Evolutionary conservation across 1,140 invertebrate species (phyloP).

Genomic region (Drosophila parabipectinata): DNA sequence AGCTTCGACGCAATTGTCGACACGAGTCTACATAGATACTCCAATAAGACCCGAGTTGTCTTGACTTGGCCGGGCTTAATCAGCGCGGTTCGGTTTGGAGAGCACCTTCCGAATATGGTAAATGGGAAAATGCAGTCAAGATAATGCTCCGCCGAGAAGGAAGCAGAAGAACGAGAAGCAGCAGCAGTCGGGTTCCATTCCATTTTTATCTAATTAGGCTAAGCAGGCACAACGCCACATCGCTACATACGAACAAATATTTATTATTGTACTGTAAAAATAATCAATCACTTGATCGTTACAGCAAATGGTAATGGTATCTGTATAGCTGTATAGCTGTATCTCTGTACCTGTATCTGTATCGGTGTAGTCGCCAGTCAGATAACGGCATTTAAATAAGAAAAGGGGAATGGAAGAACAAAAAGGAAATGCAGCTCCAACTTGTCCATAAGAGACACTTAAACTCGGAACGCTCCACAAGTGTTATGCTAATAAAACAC

Average conservation of each 20-base stretch:
- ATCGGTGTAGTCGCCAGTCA: slow-evolving; percentile 23
- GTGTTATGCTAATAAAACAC: slow-evolving; percentile 82
- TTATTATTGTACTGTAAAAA: slow-evolving; percentile 80
- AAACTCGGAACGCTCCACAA: slow-evolving; percentile 62
- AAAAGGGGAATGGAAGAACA: slow-evolving; percentile 20
- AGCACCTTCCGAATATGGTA: slow-evolving; percentile 69
- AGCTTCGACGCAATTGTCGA: slow-evolving; percentile 74
- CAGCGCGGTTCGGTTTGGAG: slow-evolving; percentile 51
- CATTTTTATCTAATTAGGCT: slow-evolving; percentile 82
- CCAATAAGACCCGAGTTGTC: slow-evolving; percentile 69
- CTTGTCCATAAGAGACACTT: slow-evolving; percentile 48
- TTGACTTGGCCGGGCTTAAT: slow-evolving; percentile 59
- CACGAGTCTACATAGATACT: slow-evolving; percentile 55
- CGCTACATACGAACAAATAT: slow-evolving; percentile 61
- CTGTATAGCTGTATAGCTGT: slow-evolving; percentile 34
- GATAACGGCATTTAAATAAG: slow-evolving; percentile 82
- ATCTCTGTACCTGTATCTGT: slow-evolving; percentile 40
- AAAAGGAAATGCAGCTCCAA: slow-evolving; percentile 65
- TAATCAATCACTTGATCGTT: slow-evolving; percentile 82
- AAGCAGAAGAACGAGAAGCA: not conserved
- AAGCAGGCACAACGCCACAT: slow-evolving; percentile 54
- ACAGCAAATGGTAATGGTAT: slow-evolving; percentile 75
- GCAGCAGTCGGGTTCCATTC: slow-evolving; percentile 37
- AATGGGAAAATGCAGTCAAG: slow-evolving; percentile 68
- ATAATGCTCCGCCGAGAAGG: slow-evolving; percentile 41